Evolutionary conservation across 2,888 invertebrate species (phyloP).

Genomic region (Hypselothyrea guttata): DNA sequence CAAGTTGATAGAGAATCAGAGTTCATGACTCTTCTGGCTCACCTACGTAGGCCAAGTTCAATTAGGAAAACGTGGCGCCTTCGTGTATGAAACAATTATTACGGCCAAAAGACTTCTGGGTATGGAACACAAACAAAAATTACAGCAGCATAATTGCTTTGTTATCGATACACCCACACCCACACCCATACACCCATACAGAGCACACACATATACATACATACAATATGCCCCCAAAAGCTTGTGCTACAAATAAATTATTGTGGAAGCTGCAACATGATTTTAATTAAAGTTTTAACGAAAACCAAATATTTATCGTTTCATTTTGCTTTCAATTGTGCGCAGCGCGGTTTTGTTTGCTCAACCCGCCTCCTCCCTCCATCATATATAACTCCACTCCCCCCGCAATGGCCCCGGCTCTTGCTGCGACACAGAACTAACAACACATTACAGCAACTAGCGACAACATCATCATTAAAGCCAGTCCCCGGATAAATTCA

Average conservation of each 20-base stretch:
- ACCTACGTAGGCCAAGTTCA: conserved; percentile 54
- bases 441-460: conserved; percentile 4
- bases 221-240: conserved; percentile 25
- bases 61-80: conserved; percentile 54
- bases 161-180: conserved; percentile 58
- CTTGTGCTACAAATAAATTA: conserved; percentile 69
- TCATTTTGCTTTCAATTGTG: conserved; percentile 73
- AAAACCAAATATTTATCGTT: conserved; percentile 78
- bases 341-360: conserved; percentile 58
- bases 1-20: neutral
- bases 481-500: conserved; percentile 46
- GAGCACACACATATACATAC: conserved; percentile 2
- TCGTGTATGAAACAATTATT: conserved; percentile 52
- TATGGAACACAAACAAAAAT: conserved; percentile 46
- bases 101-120: conserved; percentile 35
- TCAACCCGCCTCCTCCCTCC: conserved; percentile 15
- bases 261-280: conserved; percentile 63
- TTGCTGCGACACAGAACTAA: conserved; percentile 5
- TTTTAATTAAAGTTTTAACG: conserved; percentile 77
- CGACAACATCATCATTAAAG: conserved; percentile 65
- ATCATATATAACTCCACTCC: neutral
- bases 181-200: conserved; percentile 12
- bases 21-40: conserved; percentile 21
- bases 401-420: too few species aligned
- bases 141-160: conserved; percentile 69